Evolutionary conservation across 2,113 vertebrate species (phyloP), one percentile per base, ranked within the genome.

Genomic region (Melanostigma gelatinosum): DNA sequence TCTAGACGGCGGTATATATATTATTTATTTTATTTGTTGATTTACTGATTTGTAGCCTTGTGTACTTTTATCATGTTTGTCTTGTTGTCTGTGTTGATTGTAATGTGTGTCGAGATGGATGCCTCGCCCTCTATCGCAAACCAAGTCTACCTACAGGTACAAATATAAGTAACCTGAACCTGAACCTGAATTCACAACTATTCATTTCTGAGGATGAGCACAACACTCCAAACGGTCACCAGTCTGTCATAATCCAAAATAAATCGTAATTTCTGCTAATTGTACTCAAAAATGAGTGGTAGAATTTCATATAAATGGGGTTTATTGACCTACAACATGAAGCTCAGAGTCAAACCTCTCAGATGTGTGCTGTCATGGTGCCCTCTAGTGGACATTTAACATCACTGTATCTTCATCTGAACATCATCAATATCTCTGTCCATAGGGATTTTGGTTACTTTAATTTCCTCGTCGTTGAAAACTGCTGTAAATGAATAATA

Each of bases 381-480:
- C 76, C 86, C 68, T 73, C 86, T 85, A 60, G 57, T 80, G 83
- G 68, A 54, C 2, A 1, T 6, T n/a, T 15, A 1, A 15, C 34
- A 13, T 50, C 54, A 61, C 13, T 32, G 27, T 27, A 15, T 13
- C 24, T 13, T 57, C 12, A 13, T 7, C 9, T 24, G 2, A 29
- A 29, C 55, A 8, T 52, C 20, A 52, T 60, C 57, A 27, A 13
- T 24, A 24, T 29, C 54, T 27, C 54, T 27, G n/a, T 57, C 27
- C 54, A 27, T 15, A 4, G 11, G 1, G 24, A 15, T 27, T 27
- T 5, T 1, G 1, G 3, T 52, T 22, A 52, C 8, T 52, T 52
- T 9, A 22, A 52, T 52, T 20, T 52, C 8, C 20, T 42, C 40
- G 3, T 11, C 6, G 4, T 48, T 48, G 10, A 50, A 50, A 50